Base-by-base conservation (phyloP, 2,888 invertebrate species). In the Acrobasis consociella region DNA sequence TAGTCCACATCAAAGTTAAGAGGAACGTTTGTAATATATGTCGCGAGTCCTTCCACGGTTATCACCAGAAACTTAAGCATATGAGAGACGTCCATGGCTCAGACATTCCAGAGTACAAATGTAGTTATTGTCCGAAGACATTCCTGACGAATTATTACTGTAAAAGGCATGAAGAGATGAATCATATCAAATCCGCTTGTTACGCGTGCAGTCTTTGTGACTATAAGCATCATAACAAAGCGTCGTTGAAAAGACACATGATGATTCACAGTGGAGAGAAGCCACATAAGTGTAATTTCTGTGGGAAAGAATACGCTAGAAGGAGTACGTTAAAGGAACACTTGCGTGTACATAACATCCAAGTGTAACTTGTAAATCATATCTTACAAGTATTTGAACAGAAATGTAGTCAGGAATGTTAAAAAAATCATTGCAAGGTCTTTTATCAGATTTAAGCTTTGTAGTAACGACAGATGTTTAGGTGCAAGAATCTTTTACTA, bases 241-340 rank as follows among this genome's bases (percentile, higher is more conserved):
- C 59, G 16, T 17, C 49, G 1, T 13, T 69, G 7, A 62, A 16
- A 0, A 7, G 55, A 10, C 67, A 67, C 22, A 59, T 64, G 61
- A 38, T 64, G 5, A 51, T 56, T 5, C 67, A 67, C 15, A 62
- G 51, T 1, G 64, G 42, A 0, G 76, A 76, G 0, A 89, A 85
- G 66, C 83, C 87, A 9, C 91, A 83, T 49, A 75, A 85, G n/a
- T 89, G 89, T 62, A 75, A 80, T 16, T 62, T 83, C 2, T 89
- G 89, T 53, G 69, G 69, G 0, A 86, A 86, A 60, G 69, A 63
- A 0, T 88, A 79, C 58, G 80, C 76, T 0, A 73, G 81, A n/a
- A 73, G 76, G 58, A 80, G 78, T 16, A 77, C 81, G 0, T 68
- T 88, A 17, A 82, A 71, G 3, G 80, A 83, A 39, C 90, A 89